These are phyloP conservation scores for Chiloscyllium punctatum DNA, from an alignment of 2,797 vertebrate species.

Conservation along the genomic window DNA sequence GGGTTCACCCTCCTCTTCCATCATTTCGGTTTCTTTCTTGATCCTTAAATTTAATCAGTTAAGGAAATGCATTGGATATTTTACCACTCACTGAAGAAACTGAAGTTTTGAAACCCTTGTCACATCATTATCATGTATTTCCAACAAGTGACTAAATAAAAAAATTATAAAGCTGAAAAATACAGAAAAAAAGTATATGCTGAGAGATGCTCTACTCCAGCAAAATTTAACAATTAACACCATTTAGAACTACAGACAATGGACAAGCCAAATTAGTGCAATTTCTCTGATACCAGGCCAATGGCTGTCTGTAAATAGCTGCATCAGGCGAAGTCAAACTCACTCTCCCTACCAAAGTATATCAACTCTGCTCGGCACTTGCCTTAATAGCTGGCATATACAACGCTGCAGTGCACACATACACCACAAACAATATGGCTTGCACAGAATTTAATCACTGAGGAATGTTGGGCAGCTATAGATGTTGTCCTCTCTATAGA, in stretches of 20 bases:
- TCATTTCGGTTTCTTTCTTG: not conserved
- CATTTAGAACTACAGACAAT: not conserved
- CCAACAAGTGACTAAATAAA: not conserved
- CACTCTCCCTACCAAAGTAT: not conserved
- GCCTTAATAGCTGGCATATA: not conserved
- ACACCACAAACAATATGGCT: not conserved
- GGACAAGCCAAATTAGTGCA: not conserved
- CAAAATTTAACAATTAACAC: not conserved
- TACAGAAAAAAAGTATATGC: not conserved
- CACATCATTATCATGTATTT: not conserved
- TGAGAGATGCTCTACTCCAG: not conserved
- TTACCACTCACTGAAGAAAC: no score
- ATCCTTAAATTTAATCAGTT: no score
- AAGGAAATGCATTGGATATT: no score
- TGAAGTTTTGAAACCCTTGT: no score
- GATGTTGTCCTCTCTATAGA: not conserved
- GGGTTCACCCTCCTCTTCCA: not conserved
- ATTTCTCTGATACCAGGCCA: not conserved
- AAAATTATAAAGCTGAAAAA: not conserved
- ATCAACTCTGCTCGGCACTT: not conserved
- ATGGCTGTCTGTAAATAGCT: not conserved
- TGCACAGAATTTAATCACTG: not conserved
- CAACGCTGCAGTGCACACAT: not conserved
- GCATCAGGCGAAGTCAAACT: not conserved
- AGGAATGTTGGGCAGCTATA: not conserved